Evolutionary conservation across 2,797 vertebrate species (phyloP), one percentile per base, ranked within the genome.

Genomic region (Manis pentadactyla): DNA sequence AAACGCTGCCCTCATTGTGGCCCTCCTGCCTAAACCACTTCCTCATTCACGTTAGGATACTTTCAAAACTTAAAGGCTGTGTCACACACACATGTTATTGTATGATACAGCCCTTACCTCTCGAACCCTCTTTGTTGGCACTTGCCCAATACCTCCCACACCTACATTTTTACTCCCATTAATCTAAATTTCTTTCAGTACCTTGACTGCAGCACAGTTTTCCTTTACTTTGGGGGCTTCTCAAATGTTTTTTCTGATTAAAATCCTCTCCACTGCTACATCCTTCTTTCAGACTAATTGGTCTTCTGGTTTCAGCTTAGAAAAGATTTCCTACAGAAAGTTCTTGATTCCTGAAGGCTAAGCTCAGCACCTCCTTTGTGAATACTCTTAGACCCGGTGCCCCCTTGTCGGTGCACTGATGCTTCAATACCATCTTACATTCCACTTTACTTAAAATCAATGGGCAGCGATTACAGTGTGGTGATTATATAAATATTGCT

Each of bases 351-450:
- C 42, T 34, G 31, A n/a, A 8, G 0, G 34, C 9, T 5, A 23
- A 15, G 9, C 39, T 25, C 42, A 27, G 1, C 5, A 11, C 4
- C 6, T 3, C 4, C 9, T 7, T 14, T 19, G 2, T 13, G 9
- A 7, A 19, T 2, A 49, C 5, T 39, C 53, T 21, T 37, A 46
- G 42, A n/a, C 4, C n/a, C 13, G 2, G 11, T 18, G 2, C 42
- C 39, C 39, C 9, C 31, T 6, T 15, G 8, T 57, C 27, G n/a
- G 21, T 29, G 46, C 31, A 37, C 1, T 39, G 46, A 74, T 82
- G 57, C 17, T 53, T 53, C n/a, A n/a, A 69, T 4, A 55, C 8
- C 34, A 18, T 3, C 68, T 31, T 57, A 27, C 57, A 39, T 31
- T 57, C 4, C 8, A 64, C 10, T 15, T 78, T 57, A 31, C 49